Evolutionary conservation across 2,797 vertebrate genomes (phyloP), one percentile per base, ranked within the genome.

Genomic region (Danio kyathit): DNA sequence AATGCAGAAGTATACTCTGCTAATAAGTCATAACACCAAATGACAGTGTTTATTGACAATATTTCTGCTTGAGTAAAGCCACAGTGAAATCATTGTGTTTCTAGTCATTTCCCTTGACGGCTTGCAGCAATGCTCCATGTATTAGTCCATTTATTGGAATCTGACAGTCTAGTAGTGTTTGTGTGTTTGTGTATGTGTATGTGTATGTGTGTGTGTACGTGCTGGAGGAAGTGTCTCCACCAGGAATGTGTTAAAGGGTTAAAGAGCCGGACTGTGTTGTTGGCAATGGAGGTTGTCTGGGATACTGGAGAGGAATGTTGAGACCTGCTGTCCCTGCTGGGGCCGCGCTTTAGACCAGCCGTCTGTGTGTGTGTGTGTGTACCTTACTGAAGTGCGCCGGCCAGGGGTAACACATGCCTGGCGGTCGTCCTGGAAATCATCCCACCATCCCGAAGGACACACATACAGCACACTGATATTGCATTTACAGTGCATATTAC

Each of bases 241-340:
- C 87, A 71, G 88, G 86, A 84, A 83, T 85, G 86, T 90, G 88
- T 87, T 90, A 83, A 95, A 95, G 93, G 92, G 92, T 95, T 94
- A 95, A 95, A 89, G 90, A 90, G 88, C 90, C 86, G 89, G 88
- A 88, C 82, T 82, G 87, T 88, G 85, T 88, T 94, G 93, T 94
- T 94, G 93, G 93, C 93, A 91, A 29, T 89, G 89, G 88, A 85
- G 0, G 92, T 95, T 95, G 88, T 92, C 92, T 89, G 88, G 93
- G 95, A 90, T 95, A 95, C 93, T 40, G 83, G 83, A 89, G 79
- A 88, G 93, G 93, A 95, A 95, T 95, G 94, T 91, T 91, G 89
- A 93, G 93, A 94, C 87, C 88, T 90, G 88, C 89, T 92, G 89
- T 94, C 93, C 92, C 90, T 90, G 81, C 87, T 80, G 84, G 89